Evolutionary conservation across 64 coral and sea anemone species (phyloP), one percentile per base, ranked within the genome.

Genomic region (Stichodactyla helianthus): DNA sequence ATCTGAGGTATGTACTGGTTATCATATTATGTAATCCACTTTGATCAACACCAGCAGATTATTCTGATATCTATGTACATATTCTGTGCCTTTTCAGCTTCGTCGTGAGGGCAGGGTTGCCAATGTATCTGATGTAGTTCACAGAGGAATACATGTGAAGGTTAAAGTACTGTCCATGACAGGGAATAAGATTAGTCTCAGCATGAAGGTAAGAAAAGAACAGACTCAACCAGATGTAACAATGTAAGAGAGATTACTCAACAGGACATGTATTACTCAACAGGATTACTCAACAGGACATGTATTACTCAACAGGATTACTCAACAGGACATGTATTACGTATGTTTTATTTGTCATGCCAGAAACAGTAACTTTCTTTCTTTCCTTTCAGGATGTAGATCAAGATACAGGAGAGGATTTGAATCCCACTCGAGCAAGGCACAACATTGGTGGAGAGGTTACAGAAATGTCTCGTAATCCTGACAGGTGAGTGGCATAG

Each of bases 81-180:
- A n/a, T n/a, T n/a, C n/a, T n/a, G n/a, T n/a, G n/a, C n/a, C 4
- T 81, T 27, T 88, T 82, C 64, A 99, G 97, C 97, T 99, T 82
- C 93, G 97, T 22, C 90, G 90, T 12, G 97, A 99, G 76, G 97
- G 97, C 20, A 90, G 97, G 53, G 97, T 99, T 10, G 97, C 97
- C 68, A 99, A 95, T 74, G 97, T 99, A 7, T 74, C 88, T 15
- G 97, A 99, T 71, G 97, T 99, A 0, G 97, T 93, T 82, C 88
- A 92, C 50, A 89, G 97, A 86, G 97, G 97, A n/a, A 81, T 94
- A 31, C 89, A 85, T 82, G 97, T 95, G 27, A 95, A 88, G 26
- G 93, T 99, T 1, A 99, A 99, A 83, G 93, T 99, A 56, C 54
- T 95, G 5, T 99, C 97, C 14, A 99, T 99, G 97, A 85, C 97